Percentiles rank a stretch among this genome's conserved stretches.
These are phyloP conservation scores for Argyrosomus regius DNA, from an alignment of 2,797 vertebrate genomes.

Conservation along the genomic window DNA sequence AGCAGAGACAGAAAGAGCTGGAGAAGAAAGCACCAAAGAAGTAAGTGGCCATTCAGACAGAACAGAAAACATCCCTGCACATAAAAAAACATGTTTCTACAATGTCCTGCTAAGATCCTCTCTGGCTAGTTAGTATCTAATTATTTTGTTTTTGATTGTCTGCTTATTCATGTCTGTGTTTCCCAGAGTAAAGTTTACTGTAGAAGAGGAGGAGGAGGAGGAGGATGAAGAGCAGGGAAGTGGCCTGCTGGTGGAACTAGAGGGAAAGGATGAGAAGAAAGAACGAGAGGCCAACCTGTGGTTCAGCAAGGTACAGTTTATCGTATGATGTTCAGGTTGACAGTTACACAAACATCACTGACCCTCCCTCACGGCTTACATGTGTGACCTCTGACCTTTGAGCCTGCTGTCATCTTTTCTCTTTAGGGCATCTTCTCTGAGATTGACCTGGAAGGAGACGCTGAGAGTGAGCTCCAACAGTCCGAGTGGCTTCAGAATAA, in stretches of 20 bases:
- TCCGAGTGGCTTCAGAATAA: slow-evolving; percentile 83
- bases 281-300: slow-evolving; percentile 90
- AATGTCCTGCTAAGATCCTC: not conserved
- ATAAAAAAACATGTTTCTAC: not conserved
- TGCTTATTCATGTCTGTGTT: not conserved
- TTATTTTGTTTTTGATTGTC: not conserved
- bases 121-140: not conserved
- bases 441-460: slow-evolving; percentile 90
- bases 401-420: not conserved
- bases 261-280: slow-evolving; percentile 88
- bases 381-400: not conserved
- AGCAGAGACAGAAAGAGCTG: slow-evolving; percentile 77
- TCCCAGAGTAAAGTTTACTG: slow-evolving; percentile 80
- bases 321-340: not conserved
- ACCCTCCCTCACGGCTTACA: not conserved
- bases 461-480: slow-evolving; percentile 89
- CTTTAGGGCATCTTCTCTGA: slow-evolving; percentile 91
- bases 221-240: slow-evolving; percentile 82
- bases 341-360: not conserved
- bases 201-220: slow-evolving; percentile 79
- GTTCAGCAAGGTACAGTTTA: slow-evolving; percentile 91
- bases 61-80: too few species aligned
- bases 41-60: slow-evolving; percentile 39
- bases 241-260: slow-evolving; percentile 91
- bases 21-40: slow-evolving; percentile 73